Base-by-base conservation (phyloP, 1,140 invertebrate species). In the Andrena cerasifolii region DNA sequence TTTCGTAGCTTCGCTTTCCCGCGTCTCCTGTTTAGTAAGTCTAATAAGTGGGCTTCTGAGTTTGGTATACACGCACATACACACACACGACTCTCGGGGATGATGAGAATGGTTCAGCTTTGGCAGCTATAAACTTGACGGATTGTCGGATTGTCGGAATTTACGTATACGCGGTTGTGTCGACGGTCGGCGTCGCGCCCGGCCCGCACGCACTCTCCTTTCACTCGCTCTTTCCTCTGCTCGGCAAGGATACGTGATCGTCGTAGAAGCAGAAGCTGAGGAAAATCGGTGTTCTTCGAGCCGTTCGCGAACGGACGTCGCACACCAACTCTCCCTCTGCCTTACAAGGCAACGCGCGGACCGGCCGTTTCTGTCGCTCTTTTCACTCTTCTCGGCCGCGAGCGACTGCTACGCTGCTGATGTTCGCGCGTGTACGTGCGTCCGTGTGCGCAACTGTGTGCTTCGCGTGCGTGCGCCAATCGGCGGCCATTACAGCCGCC, bases 281-380 rank as follows among this genome's bases (percentile, higher is more conserved):
- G 79, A 84, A 71, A 51, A 72, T 87, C 66, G 75, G 80, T 80
- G 85, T 73, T 80, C 68, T 76, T 79, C 83, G 83, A 81, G 83
- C 72, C 83, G 87, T 86, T 67, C 76, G 80, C 81, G 80, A 79
- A 82, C 86, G 79, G 68, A 81, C 85, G 68, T 85, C 73, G 62
- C 82, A 70, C 81, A 70, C 76, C 40, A 74, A 79, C 63, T 70
- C 71, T 88, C 79, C 81, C 71, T 88, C 79, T 80, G 83, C 85
- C 86, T 88, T 89, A 86, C 86, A 87, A 91, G 86, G 87, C 89
- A 89, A 88, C 88, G 86, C 87, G 83, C 87, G 87, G 79, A 86
- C 87, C 82, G 86, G 87, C 84, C 87, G 84, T 87, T 87, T 87
- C 82, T 87, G 86, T 88, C 86, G 83, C 86, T 89, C 90, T 87